phyloP scores from a whole-genome alignment of 2,797 vertebrate genomes.

The Sebastes alutus region DNA sequence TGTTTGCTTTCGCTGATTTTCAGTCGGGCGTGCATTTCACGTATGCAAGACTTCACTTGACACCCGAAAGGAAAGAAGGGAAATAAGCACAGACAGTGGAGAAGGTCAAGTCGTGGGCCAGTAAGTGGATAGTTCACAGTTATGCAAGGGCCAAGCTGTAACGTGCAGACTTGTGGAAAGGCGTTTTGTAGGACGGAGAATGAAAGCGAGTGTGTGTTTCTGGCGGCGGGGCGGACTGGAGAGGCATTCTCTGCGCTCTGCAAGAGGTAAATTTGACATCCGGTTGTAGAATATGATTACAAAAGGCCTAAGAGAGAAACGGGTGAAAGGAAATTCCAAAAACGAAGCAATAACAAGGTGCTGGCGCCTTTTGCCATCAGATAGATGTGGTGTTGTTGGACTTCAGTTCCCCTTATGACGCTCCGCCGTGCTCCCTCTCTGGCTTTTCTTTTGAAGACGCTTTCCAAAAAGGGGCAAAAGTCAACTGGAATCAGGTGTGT shows the following conservation, averaged over 20 bases:
- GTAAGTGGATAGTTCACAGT: conserved; percentile 39
- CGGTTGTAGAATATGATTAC: conserved; percentile 59
- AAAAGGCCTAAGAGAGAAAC: conserved; percentile 56
- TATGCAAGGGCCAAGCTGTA: conserved; percentile 41
- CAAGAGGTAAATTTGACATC: conserved; percentile 67
- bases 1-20: conserved; percentile 25
- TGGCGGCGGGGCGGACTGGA: conserved; percentile 1
- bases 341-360: conserved; percentile 69
- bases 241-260: conserved; percentile 50
- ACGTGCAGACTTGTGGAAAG: conserved; percentile 36
- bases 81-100: conserved; percentile 45
- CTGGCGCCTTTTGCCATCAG: conserved; percentile 66
- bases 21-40: conserved; percentile 7
- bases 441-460: conserved; percentile 66
- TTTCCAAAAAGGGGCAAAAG: conserved; percentile 58
- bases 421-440: conserved; percentile 36
- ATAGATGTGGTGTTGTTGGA: conserved; percentile 63
- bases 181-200: conserved; percentile 6
- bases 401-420: conserved; percentile 40
- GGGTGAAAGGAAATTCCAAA: conserved; percentile 68
- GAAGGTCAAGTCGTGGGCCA: conserved; percentile 48
- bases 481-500: conserved; percentile 74
- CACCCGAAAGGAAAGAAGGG: conserved; percentile 30
- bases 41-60: conserved; percentile 25
- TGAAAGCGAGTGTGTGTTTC: conserved; percentile 33